These are phyloP conservation scores for Acheta domesticus DNA, from an alignment of 2,888 invertebrate genomes.

Conservation along the genomic window DNA sequence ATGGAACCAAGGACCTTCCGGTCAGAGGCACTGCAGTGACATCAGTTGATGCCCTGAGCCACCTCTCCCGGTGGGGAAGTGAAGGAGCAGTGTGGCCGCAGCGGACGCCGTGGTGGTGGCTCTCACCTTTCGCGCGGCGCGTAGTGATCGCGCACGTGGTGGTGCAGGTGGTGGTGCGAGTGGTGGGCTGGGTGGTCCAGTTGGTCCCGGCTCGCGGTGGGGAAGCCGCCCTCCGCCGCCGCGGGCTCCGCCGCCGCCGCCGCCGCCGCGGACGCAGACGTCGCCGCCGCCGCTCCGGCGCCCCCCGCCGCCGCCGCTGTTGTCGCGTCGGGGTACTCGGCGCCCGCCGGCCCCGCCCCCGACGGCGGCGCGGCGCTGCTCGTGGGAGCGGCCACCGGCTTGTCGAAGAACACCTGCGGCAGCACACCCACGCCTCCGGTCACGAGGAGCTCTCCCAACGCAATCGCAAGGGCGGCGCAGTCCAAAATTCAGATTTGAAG, in stretches of 20 bases:
- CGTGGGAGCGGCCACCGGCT: slow-evolving; percentile 52
- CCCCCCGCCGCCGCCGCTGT: slow-evolving; percentile 34
- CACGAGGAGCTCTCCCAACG: too few species aligned
- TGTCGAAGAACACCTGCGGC: slow-evolving; percentile 58
- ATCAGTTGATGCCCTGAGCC: too few species aligned
- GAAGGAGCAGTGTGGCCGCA: too few species aligned
- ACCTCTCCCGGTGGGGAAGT: too few species aligned
- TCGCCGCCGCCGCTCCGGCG: slow-evolving; percentile 48
- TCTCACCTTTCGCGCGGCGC: slow-evolving; percentile 32
- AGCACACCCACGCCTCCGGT: too few species aligned
- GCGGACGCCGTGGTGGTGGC: too few species aligned
- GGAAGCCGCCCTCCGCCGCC: slow-evolving; percentile 46
- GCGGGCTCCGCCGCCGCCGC: slow-evolving; percentile 48
- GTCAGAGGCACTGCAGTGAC: too few species aligned
- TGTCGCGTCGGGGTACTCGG: too few species aligned
- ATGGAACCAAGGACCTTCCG: too few species aligned
- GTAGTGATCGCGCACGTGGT: slow-evolving; percentile 45
- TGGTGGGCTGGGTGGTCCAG: slow-evolving; percentile 25
- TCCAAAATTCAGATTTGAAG: too few species aligned
- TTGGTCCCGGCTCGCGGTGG: slow-evolving; percentile 50
- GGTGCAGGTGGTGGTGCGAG: not conserved
- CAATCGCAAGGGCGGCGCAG: too few species aligned
- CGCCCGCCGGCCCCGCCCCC: not conserved
- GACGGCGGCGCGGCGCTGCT: slow-evolving; percentile 44
- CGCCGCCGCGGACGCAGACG: slow-evolving; percentile 42